These are phyloP conservation scores for Sinotaia quadrata DNA, from an alignment of 2,888 invertebrate species.

Conservation along the genomic window DNA sequence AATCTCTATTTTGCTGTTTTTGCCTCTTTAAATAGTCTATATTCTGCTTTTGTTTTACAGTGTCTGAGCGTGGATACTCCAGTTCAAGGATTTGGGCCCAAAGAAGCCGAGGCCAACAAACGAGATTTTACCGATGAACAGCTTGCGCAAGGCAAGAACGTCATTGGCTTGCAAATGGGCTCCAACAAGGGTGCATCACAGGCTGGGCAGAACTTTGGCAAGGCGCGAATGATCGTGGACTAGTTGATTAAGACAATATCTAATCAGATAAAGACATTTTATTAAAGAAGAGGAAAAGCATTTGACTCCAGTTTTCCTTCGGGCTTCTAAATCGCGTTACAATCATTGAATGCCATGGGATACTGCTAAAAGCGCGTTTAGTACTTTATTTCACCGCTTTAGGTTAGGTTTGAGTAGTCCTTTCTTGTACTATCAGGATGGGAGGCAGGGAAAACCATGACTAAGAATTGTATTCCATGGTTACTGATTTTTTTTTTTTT, in stretches of 20 bases:
- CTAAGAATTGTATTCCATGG: too few species aligned
- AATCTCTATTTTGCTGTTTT: background rate
- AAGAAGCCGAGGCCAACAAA: slow-evolving; percentile 95
- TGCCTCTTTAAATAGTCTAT: background rate
- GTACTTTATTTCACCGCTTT: too few species aligned
- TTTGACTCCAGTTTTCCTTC: background rate
- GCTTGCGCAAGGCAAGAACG: slow-evolving; percentile 90
- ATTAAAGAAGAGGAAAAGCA: background rate
- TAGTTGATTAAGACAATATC: slow-evolving; percentile 2
- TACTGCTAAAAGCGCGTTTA: slow-evolving; percentile 2
- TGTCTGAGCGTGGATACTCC: background rate
- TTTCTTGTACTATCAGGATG: too few species aligned
- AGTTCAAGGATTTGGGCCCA: slow-evolving; percentile 79
- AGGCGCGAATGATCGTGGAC: slow-evolving; percentile 56
- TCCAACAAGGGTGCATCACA: slow-evolving; percentile 98
- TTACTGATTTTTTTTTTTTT: too few species aligned
- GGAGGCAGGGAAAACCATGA: too few species aligned
- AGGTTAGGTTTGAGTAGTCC: too few species aligned
- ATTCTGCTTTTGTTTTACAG: slow-evolving; percentile 6
- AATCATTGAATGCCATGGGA: too few species aligned
- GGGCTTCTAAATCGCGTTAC: too few species aligned
- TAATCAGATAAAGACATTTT: background rate
- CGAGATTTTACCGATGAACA: slow-evolving; percentile 96
- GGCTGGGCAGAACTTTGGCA: slow-evolving; percentile 84
- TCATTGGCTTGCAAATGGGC: slow-evolving; percentile 85